Conservation (phyloP, 2,113 vertebrate genomes). For the zebrafish (Danio rerio) region GRCz12tu NC_133181.1:50743501-50744000, state of each 20-base stretch:
- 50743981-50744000: background rate
- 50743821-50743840: constrained; percentile 34
- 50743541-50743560: constrained; percentile 13
- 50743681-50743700: constrained; percentile 15
- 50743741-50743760: background rate
- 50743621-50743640: constrained; percentile 11
- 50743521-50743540: constrained; percentile 26
- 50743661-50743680: constrained; percentile 12
- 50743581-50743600: constrained; percentile 4
- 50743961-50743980: background rate
- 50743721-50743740: constrained; percentile 6
- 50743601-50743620: constrained; percentile 19
- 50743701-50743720: background rate
- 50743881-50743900: constrained; percentile 12
- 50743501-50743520: constrained; percentile 39
- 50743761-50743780: constrained; percentile 24
- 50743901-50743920: constrained; percentile 9
- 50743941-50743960: background rate
- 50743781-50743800: constrained; percentile 26
- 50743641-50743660: background rate
- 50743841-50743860: constrained; percentile 27
- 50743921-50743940: background rate
- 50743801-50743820: constrained; percentile 13
- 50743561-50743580: background rate
- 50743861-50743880: constrained; percentile 17